phyloP scores from a whole-genome alignment of 2,113 vertebrate species.

The Phaethon lepturus region DNA sequence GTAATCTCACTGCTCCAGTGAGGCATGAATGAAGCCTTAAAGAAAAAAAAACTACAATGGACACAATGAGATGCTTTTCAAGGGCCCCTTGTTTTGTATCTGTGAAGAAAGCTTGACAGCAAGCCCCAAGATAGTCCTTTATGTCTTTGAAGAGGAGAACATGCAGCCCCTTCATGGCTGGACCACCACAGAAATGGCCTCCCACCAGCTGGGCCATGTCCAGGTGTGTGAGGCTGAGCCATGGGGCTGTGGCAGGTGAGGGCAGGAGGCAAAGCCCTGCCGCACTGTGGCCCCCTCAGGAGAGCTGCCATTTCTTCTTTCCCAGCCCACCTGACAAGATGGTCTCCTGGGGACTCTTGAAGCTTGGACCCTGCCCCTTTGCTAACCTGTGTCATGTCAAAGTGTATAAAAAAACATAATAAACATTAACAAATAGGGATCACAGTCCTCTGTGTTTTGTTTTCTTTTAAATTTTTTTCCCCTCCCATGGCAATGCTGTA shows the following conservation, averaged over 20 bases:
- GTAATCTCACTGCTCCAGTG: not conserved
- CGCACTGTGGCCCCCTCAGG: not conserved
- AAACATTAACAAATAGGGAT: not conserved
- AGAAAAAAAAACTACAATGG: not conserved
- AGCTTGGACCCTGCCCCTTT: not conserved
- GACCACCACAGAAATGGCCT: not conserved
- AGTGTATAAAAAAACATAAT: not conserved
- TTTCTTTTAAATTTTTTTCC: not conserved
- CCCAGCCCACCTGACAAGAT: not conserved
- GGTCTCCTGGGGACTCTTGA: not conserved
- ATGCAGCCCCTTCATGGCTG: not conserved
- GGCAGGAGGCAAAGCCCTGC: not conserved
- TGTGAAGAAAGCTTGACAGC: not conserved
- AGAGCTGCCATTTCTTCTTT: not conserved
- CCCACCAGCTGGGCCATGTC: not conserved
- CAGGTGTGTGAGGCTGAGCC: rapidly evolving
- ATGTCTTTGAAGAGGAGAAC: not conserved
- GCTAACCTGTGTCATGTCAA: not conserved
- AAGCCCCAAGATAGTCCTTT: not conserved
- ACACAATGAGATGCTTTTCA: rapidly evolving
- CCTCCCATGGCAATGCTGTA: not conserved
- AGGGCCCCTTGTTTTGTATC: not conserved
- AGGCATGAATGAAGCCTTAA: not conserved
- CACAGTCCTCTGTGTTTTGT: not conserved
- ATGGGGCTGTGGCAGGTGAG: not conserved